These are phyloP conservation scores for Drosophila ohnishii DNA, from an alignment of 1,140 invertebrate genomes.

Conservation along the genomic window DNA sequence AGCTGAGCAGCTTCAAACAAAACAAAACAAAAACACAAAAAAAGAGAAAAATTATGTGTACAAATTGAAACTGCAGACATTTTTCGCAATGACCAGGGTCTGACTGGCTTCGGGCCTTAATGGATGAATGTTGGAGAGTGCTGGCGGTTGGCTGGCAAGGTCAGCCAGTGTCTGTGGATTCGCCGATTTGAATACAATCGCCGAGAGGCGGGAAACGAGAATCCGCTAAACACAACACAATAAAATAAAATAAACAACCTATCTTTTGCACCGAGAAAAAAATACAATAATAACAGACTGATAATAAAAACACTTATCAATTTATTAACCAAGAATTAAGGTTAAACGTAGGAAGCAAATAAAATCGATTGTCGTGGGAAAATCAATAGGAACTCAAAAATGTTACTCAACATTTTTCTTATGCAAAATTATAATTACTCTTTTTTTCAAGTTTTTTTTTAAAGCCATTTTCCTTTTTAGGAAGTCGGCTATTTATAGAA, in stretches of 20 bases:
- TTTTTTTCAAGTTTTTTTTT: background rate
- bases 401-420: too few relatives aligned
- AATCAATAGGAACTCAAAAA: background rate
- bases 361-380: background rate
- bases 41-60: constrained; percentile 34
- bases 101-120: constrained; percentile 30
- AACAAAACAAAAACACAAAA: background rate
- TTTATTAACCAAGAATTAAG: background rate
- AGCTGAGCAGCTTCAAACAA: constrained; percentile 41
- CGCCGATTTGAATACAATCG: constrained; percentile 75
- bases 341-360: constrained; percentile 6
- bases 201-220: constrained; percentile 47
- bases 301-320: constrained; percentile 9
- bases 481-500: constrained; percentile 40
- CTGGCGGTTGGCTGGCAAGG: constrained; percentile 53
- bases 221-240: constrained; percentile 49
- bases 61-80: constrained; percentile 55
- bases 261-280: constrained; percentile 22
- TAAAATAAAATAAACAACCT: constrained; percentile 21
- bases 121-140: constrained; percentile 45
- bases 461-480: background rate
- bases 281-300: constrained; percentile 6
- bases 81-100: constrained; percentile 38
- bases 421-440: background rate
- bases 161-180: constrained; percentile 58